Base-by-base conservation (phyloP, 2,797 vertebrate species). In the Eurystomus glaucurus region DNA sequence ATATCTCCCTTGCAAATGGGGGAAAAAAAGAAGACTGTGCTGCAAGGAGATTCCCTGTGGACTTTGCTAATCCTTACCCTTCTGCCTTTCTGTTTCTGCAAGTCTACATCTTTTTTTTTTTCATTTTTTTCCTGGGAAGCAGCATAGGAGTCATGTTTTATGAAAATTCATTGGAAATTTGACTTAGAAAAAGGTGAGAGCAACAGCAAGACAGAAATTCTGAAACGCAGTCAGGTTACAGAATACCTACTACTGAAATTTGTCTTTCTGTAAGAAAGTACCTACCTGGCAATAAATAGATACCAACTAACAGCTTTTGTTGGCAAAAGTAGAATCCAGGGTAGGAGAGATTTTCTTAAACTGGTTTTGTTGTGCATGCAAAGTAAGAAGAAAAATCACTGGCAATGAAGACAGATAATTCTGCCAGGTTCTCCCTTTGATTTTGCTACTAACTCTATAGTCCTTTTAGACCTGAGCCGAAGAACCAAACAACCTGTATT, bases 111-210 rank as follows among this genome's bases (percentile, higher is more conserved):
- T 46, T 37, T 9, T 13, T 9, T 19, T 37, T 50, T 12, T 37
- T 8, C 13, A 33, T 11, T 11, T 3, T 19, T 8, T 12, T 28
- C 28, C 7, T 0, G 0, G 5, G 31, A 75, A 28, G 76, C 14
- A 6, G 9, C 51, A 5, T 3, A 39, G 14, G 39, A 4, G 19
- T 23, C 17, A 35, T 15, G 9, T 60, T 69, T 50, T 17, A 55
- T 35, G 54, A 69, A 76, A 76, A 28, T 29, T 66, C 37, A 29
- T 35, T 41, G 29, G 48, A 69, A 83, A 52, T 3, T 0, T 43
- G 26, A 84, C 31, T 45, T 26, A 52, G 52, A 83, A 78, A 85
- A 85, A 60, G 10, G 22, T 19, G 65, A 33, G 9, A 77, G 52
- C 9, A 90, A 21, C 11, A 72, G 28, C 43, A 83, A 70, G 54